These are phyloP conservation scores for Ceratosolen solmsi DNA, from an alignment of 1,140 invertebrate genomes.

Conservation along the genomic window DNA sequence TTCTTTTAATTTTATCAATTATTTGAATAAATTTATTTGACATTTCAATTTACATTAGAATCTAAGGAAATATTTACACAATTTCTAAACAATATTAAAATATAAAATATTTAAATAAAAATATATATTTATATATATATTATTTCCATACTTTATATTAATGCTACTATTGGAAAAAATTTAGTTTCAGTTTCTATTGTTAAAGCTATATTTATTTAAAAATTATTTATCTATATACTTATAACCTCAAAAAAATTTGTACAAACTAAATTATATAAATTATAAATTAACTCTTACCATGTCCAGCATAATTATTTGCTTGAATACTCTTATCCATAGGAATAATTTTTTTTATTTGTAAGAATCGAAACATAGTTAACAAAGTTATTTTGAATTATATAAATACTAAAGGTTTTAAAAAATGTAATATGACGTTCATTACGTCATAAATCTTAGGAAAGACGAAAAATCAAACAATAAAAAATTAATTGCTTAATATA, in stretches of 20 bases:
- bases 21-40: too few relatives aligned
- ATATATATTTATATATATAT: too few relatives aligned
- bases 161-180: not conserved
- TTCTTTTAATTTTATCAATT: too few relatives aligned
- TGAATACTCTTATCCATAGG: conserved; percentile 51
- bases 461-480: too few relatives aligned
- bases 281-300: conserved; percentile 50
- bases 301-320: conserved; percentile 49
- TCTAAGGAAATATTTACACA: too few relatives aligned
- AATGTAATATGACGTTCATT: too few relatives aligned
- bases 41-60: too few relatives aligned
- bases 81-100: too few relatives aligned
- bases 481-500: too few relatives aligned
- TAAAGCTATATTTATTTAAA: not conserved
- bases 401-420: not conserved
- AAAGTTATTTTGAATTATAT: conserved; percentile 49
- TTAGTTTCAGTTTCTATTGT: not conserved
- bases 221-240: not conserved
- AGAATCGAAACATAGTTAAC: conserved; percentile 42
- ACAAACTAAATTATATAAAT: not conserved
- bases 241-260: conserved; percentile 32
- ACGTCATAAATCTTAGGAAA: too few relatives aligned
- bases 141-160: too few relatives aligned
- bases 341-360: conserved; percentile 48
- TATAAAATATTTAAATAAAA: too few relatives aligned